Evolutionary conservation across 2,113 vertebrate species (phyloP).

Genomic region (Pteropus alecto): DNA sequence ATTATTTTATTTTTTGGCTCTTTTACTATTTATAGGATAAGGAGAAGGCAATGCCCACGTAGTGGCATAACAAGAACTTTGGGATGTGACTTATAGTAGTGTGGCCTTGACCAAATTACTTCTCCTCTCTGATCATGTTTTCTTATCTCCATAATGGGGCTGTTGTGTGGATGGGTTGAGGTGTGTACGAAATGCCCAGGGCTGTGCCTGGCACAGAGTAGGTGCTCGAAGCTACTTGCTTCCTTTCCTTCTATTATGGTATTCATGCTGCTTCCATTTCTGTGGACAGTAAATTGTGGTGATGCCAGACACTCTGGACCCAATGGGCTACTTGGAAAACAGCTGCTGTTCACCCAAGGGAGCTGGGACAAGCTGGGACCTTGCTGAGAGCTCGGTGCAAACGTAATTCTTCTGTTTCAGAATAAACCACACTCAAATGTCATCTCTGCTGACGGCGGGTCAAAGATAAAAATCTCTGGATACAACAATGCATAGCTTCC

Average conservation of each 20-base stretch:
- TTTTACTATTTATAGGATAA: not conserved
- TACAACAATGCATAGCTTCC: not conserved
- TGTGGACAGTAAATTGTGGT: not conserved
- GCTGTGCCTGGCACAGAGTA: accelerated
- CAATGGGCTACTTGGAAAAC: accelerated
- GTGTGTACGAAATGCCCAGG: accelerated
- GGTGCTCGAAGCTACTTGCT: not conserved
- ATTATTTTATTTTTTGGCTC: not conserved
- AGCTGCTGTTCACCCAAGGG: not conserved
- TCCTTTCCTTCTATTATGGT: not conserved
- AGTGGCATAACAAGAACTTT: not conserved
- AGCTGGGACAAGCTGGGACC: not conserved
- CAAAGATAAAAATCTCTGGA: not conserved
- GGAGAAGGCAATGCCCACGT: not conserved
- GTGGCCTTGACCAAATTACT: not conserved
- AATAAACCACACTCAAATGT: not conserved
- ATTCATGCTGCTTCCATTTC: not conserved
- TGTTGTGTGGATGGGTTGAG: not conserved
- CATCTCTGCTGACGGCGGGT: not conserved
- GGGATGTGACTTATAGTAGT: not conserved
- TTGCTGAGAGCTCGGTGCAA: accelerated
- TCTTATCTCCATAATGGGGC: not conserved
- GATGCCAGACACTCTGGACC: not conserved
- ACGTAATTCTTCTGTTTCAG: not conserved
- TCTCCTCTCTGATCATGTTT: not conserved